phyloP scores from a whole-genome alignment of 2,113 vertebrate species.

The Poeciliopsis occidentalis region DNA sequence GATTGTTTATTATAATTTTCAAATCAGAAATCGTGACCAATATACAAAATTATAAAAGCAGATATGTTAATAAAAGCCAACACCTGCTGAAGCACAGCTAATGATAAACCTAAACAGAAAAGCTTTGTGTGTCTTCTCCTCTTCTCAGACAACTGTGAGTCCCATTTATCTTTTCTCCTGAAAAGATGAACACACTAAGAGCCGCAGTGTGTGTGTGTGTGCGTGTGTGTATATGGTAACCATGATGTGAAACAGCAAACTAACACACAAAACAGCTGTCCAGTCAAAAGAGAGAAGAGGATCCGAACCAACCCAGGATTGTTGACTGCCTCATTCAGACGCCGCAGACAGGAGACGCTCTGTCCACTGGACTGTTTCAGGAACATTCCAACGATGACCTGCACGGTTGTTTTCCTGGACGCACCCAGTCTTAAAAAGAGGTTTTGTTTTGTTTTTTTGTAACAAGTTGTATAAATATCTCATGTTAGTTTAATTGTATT shows the following conservation, averaged over 20 bases:
- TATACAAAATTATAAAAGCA: neutral
- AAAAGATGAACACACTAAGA: slow-evolving; percentile 30
- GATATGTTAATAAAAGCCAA: neutral
- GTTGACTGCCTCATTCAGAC: slow-evolving; percentile 59
- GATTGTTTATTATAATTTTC: neutral
- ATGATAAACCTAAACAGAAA: slow-evolving; percentile 7
- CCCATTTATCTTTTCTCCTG: slow-evolving; percentile 51
- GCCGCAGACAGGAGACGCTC: slow-evolving; percentile 54
- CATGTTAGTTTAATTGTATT: neutral
- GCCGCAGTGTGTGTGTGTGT: slow-evolving; percentile 12
- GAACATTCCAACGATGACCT: slow-evolving; percentile 40
- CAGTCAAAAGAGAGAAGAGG: slow-evolving; percentile 42
- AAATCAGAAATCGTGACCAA: neutral
- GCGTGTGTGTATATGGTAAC: slow-evolving; percentile 46
- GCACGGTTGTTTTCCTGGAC: slow-evolving; percentile 25
- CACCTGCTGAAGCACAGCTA: neutral
- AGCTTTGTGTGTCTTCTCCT: slow-evolving; percentile 35
- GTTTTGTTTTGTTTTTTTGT: slow-evolving; percentile 2
- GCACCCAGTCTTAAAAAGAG: slow-evolving; percentile 14
- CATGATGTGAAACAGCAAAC: slow-evolving; percentile 62
- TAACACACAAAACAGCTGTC: slow-evolving; percentile 68
- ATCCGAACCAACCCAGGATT: slow-evolving; percentile 54
- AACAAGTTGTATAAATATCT: slow-evolving; percentile 2
- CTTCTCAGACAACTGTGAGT: slow-evolving; percentile 47
- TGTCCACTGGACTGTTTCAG: slow-evolving; percentile 39